These are phyloP conservation scores for Calephelis perditalis DNA, from an alignment of 2,888 invertebrate species.

Conservation along the genomic window DNA sequence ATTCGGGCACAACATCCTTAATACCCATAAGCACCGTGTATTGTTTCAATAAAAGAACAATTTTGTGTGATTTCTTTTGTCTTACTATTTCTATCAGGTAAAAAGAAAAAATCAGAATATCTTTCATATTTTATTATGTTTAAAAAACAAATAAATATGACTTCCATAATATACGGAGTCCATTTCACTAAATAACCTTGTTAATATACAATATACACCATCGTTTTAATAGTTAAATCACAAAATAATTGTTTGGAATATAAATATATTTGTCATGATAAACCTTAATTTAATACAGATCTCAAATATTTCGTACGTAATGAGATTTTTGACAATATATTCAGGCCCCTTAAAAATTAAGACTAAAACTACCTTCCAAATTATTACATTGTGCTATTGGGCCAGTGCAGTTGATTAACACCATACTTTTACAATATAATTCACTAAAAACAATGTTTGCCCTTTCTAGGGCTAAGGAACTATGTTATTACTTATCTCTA, in stretches of 20 bases:
- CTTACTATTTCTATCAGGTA: background rate
- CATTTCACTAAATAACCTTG: constrained; percentile 15
- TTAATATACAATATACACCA: constrained; percentile 16
- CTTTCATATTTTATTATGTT: constrained; percentile 38
- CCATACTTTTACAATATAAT: constrained; percentile 8
- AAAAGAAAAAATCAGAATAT: constrained; percentile 25
- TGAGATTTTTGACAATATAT: constrained; percentile 20
- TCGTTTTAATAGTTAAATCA: constrained; percentile 36
- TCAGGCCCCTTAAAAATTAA: constrained; percentile 1
- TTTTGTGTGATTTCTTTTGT: too few species aligned
- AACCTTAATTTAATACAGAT: constrained; percentile 42
- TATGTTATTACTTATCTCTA: constrained; percentile 34
- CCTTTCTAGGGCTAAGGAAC: constrained; percentile 35
- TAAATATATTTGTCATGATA: constrained; percentile 62
- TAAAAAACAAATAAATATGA: constrained; percentile 61
- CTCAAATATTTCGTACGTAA: constrained; percentile 24
- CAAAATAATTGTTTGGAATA: constrained; percentile 53
- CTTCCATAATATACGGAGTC: constrained; percentile 68
- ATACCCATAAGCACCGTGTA: too few species aligned
- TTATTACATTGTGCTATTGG: constrained; percentile 28
- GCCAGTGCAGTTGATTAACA: constrained; percentile 18
- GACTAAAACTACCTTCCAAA: background rate
- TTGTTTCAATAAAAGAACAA: too few species aligned
- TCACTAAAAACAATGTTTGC: constrained; percentile 14
- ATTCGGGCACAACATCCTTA: too few species aligned